Evolutionary conservation across 2,888 invertebrate species (phyloP).

Genomic region (Myopa testacea): DNA sequence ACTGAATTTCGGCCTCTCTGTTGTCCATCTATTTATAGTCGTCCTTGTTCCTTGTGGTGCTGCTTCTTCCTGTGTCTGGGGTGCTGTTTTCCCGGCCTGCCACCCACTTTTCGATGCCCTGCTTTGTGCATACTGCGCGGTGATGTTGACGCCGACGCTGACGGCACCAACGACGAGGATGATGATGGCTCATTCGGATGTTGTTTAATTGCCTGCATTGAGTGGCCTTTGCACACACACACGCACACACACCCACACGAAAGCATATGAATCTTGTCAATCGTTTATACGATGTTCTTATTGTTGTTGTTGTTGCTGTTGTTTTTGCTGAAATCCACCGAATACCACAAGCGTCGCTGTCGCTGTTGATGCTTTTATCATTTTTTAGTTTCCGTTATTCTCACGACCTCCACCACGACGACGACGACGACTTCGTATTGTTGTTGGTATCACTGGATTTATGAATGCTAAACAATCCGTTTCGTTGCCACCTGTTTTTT

Average conservation of each 20-base stretch:
- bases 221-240: constrained; percentile 32
- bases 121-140: too few relatives aligned
- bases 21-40: constrained; percentile 63
- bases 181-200: constrained; percentile 15
- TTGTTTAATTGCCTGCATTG: constrained; percentile 40
- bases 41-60: constrained; percentile 22
- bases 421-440: neutral
- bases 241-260: neutral
- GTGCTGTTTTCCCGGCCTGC: neutral
- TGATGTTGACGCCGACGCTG: too few relatives aligned
- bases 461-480: neutral
- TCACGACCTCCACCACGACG: neutral
- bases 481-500: neutral
- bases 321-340: constrained; percentile 15
- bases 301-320: constrained; percentile 3
- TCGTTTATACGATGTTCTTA: neutral
- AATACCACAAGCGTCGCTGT: constrained; percentile 26
- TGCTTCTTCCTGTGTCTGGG: neutral
- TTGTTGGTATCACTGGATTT: constrained; percentile 6
- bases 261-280: neutral
- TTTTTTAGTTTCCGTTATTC: neutral
- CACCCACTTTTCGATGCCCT: neutral
- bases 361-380: neutral
- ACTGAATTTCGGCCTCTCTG: constrained; percentile 64
- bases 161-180: neutral